Evolutionary conservation across 1,140 invertebrate species (phyloP).

Genomic region (Trypoxylus dichotomus): DNA sequence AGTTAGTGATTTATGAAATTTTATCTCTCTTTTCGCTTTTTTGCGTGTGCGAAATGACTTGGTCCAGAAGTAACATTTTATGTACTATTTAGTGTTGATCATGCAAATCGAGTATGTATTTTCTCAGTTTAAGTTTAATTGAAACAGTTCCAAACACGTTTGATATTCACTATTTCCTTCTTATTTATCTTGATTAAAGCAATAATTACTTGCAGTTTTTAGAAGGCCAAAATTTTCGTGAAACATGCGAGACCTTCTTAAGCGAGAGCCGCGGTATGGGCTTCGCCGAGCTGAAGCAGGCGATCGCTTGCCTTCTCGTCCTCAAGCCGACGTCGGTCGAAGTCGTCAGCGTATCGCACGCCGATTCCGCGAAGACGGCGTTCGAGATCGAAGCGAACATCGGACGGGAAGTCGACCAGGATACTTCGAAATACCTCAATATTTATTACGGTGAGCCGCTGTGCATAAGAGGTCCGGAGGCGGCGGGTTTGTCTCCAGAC

Average conservation of each 20-base stretch:
- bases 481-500: background rate
- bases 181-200: no score
- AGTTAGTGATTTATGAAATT: no score
- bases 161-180: no score
- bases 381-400: background rate
- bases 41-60: no score
- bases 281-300: background rate
- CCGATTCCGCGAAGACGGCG: background rate
- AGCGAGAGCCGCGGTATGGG: conserved; percentile 1
- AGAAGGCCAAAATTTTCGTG: conserved; percentile 28
- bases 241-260: conserved; percentile 22
- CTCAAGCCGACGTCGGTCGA: background rate
- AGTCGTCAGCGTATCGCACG: background rate
- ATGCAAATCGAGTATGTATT: no score
- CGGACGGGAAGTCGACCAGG: background rate
- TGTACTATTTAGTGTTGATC: no score
- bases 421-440: background rate
- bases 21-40: no score
- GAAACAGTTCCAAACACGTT: background rate
- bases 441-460: background rate
- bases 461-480: background rate
- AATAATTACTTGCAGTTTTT: conserved; percentile 23
- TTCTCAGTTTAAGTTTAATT: no score
- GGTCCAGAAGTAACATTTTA: no score
- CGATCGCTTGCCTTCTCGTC: background rate